A percentile compares a stretch with the other conserved stretches of the same genome.
phyloP scores from a whole-genome alignment of 2,888 invertebrate genomes.

The Psococerastis gibbosa region DNA sequence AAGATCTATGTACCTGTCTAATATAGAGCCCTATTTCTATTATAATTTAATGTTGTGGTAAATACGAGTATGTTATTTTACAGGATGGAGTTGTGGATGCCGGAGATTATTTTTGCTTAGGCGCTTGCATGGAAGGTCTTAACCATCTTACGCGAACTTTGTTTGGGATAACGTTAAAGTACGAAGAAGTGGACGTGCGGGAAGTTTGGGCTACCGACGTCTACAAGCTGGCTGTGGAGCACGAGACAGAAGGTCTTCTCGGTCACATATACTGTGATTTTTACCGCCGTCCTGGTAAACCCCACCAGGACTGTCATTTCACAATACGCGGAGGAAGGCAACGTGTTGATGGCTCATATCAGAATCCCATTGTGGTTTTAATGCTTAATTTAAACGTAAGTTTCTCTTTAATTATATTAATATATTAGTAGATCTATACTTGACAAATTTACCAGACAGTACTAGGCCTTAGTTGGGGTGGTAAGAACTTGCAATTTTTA shows the following conservation, averaged over 20 bases:
- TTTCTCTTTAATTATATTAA: not conserved
- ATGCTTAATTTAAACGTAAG: constrained; percentile 59
- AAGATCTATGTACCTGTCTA: no score
- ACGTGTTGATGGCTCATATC: constrained; percentile 60
- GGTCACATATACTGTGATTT: constrained; percentile 97
- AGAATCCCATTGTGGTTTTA: constrained; percentile 80
- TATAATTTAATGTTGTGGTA: no score
- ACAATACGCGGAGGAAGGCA: constrained; percentile 87
- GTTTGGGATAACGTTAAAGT: constrained; percentile 60
- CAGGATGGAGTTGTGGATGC: not conserved
- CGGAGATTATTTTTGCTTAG: constrained; percentile 73
- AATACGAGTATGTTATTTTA: no score
- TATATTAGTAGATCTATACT: no score
- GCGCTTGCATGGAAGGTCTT: constrained; percentile 94
- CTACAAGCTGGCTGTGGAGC: constrained; percentile 79
- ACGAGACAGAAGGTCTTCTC: constrained; percentile 58
- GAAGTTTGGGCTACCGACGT: constrained; percentile 82
- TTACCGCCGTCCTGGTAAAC: constrained; percentile 78
- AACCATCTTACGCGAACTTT: constrained; percentile 66
- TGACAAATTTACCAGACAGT: no score
- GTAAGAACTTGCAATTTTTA: no score
- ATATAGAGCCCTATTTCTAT: no score
- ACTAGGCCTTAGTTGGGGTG: no score
- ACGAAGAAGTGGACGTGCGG: constrained; percentile 49
- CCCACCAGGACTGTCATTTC: constrained; percentile 96